These are phyloP conservation scores for Coenonympha arcania DNA, from an alignment of 2,888 invertebrate species.

Conservation along the genomic window DNA sequence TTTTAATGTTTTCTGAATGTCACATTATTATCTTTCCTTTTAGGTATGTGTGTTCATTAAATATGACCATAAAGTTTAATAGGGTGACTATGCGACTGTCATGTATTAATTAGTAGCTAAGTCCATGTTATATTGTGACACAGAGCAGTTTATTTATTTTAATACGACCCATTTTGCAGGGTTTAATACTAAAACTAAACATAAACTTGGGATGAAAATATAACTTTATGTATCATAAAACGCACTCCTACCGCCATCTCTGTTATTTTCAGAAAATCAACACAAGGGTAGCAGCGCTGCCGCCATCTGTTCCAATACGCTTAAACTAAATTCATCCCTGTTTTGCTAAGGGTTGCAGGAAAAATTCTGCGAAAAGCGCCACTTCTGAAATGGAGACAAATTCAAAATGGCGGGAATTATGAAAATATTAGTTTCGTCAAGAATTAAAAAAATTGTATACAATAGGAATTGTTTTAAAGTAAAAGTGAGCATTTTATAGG, in stretches of 20 bases:
- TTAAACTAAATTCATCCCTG: slow-evolving; percentile 55
- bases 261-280: slow-evolving; percentile 24
- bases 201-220: neutral
- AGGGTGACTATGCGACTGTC: too few species aligned
- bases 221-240: neutral
- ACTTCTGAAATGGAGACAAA: slow-evolving; percentile 39
- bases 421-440: neutral
- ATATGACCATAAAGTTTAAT: too few species aligned
- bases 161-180: too few species aligned
- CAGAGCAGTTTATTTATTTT: too few species aligned
- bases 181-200: too few species aligned
- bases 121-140: too few species aligned
- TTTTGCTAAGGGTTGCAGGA: slow-evolving; percentile 59
- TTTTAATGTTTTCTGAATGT: too few species aligned
- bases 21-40: too few species aligned
- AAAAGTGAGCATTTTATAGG: too few species aligned
- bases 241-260: slow-evolving; percentile 52
- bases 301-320: slow-evolving; percentile 50
- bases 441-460: neutral
- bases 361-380: slow-evolving; percentile 63
- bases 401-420: slow-evolving; percentile 32
- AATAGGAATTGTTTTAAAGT: too few species aligned
- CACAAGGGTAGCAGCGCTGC: slow-evolving; percentile 3
- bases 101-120: too few species aligned
- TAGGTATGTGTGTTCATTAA: too few species aligned